Conservation (phyloP, 64 coral and sea anemone species). For the Platygyra sinensis region DNA sequence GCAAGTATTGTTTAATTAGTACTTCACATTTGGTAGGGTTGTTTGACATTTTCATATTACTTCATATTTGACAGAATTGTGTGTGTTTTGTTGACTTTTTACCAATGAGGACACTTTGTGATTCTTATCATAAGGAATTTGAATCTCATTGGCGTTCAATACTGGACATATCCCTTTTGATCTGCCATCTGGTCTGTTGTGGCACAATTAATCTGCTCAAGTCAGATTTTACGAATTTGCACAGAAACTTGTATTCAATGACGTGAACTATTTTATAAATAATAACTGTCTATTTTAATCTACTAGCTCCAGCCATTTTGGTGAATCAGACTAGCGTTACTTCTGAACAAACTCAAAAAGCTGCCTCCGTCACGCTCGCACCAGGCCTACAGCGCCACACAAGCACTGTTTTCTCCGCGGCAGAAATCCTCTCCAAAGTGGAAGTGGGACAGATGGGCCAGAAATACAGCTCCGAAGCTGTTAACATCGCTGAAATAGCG, state of each 20-base stretch:
- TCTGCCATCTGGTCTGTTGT: too few relatives aligned
- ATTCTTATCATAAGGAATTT: too few relatives aligned
- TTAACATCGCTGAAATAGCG: slow-evolving; percentile 85
- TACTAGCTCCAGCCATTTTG: slow-evolving; percentile 19
- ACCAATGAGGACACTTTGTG: too few relatives aligned
- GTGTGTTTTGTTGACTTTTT: too few relatives aligned
- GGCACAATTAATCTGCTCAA: too few relatives aligned
- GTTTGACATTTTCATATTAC: too few relatives aligned
- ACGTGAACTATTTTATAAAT: background rate
- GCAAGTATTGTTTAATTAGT: too few relatives aligned
- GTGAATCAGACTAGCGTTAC: slow-evolving; percentile 7
- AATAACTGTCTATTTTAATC: background rate
- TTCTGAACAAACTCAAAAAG: slow-evolving; percentile 44
- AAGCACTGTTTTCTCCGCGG: slow-evolving; percentile 50
- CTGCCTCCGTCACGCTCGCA: background rate
- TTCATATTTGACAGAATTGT: too few relatives aligned
- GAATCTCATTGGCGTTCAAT: too few relatives aligned
- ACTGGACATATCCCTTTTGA: too few relatives aligned
- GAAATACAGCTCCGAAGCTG: slow-evolving; percentile 83
- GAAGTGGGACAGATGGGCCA: slow-evolving; percentile 94
- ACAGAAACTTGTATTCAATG: too few relatives aligned
- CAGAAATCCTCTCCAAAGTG: slow-evolving; percentile 82
- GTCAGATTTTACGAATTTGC: background rate
- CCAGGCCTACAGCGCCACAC: background rate
- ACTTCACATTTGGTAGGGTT: too few relatives aligned